Conservation (phyloP, 2,888 invertebrate species). For the Ashinkailepas kermadecensis region DNA sequence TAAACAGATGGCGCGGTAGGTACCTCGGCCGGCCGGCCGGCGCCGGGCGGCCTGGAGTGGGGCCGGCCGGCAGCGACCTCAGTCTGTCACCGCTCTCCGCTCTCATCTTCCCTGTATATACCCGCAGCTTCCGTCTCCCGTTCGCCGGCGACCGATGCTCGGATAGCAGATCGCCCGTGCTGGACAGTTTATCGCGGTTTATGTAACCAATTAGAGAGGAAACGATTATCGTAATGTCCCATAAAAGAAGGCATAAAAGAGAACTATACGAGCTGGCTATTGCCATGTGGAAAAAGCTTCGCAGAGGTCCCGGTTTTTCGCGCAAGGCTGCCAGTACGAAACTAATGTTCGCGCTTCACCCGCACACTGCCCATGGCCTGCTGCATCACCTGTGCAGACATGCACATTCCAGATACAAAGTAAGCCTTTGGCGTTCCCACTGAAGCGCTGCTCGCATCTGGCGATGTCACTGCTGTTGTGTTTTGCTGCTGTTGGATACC, state of each 20-base stretch:
- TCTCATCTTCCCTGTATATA: too few species aligned
- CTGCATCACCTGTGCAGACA: too few species aligned
- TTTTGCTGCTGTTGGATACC: too few species aligned
- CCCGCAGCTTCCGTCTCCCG: not conserved
- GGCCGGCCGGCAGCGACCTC: not conserved
- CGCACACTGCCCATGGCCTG: too few species aligned
- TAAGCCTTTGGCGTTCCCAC: too few species aligned
- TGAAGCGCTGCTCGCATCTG: too few species aligned
- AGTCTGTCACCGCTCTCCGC: too few species aligned
- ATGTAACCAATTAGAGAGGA: conserved; percentile 23
- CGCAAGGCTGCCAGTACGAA: too few species aligned
- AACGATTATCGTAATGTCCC: conserved; percentile 21
- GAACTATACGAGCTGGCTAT: conserved; percentile 19
- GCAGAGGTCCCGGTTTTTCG: not conserved
- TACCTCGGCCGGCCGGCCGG: not conserved
- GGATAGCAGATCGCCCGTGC: not conserved
- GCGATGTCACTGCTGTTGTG: too few species aligned
- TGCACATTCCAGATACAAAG: too few species aligned
- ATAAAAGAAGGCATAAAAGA: conserved; percentile 20
- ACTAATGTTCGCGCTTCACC: too few species aligned
- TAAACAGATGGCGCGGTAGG: conserved; percentile 3
- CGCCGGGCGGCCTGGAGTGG: not conserved
- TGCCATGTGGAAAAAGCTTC: not conserved
- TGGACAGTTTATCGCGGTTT: conserved; percentile 18
- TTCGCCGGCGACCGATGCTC: not conserved